A percentile compares a stretch with the other conserved stretches of the same genome.
Evolutionary conservation across 2,888 invertebrate species (phyloP).

Genomic region (Trachelus iudaicus): DNA sequence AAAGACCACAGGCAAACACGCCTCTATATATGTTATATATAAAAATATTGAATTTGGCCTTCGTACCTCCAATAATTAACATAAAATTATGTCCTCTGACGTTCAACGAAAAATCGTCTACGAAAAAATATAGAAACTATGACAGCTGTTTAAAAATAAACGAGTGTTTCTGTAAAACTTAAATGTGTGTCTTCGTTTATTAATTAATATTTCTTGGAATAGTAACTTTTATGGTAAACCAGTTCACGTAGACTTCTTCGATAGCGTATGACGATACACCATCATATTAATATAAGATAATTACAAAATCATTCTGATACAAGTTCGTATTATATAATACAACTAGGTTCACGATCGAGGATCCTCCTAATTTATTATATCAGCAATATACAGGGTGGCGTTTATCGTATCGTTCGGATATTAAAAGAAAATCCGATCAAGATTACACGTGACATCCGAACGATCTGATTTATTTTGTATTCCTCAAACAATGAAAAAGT

Average conservation of each 20-base stretch:
- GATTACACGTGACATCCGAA: neutral
- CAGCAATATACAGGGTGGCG: neutral
- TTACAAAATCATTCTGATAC: constrained; percentile 35
- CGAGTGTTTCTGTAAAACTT: constrained; percentile 27
- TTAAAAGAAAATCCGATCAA: neutral
- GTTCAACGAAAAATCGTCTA: neutral
- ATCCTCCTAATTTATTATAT: constrained; percentile 19
- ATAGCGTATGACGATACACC: constrained; percentile 31
- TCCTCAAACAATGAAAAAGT: neutral
- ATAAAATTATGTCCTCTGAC: neutral
- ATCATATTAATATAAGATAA: constrained; percentile 39
- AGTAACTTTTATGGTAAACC: constrained; percentile 41
- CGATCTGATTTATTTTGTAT: neutral
- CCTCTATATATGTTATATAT: neutral
- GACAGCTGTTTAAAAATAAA: constrained; percentile 13
- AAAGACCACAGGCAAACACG: neutral
- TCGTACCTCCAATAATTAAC: neutral
- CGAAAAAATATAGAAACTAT: neutral
- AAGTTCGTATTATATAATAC: constrained; percentile 32
- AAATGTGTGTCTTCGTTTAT: constrained; percentile 37
- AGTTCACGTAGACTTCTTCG: constrained; percentile 37
- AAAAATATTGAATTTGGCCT: neutral
- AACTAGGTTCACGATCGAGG: constrained; percentile 12
- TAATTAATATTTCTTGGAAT: constrained; percentile 46
- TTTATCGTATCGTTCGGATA: neutral